phyloP scores from a whole-genome alignment of 2,888 invertebrate genomes.

The Ypsolopha scabrella region DNA sequence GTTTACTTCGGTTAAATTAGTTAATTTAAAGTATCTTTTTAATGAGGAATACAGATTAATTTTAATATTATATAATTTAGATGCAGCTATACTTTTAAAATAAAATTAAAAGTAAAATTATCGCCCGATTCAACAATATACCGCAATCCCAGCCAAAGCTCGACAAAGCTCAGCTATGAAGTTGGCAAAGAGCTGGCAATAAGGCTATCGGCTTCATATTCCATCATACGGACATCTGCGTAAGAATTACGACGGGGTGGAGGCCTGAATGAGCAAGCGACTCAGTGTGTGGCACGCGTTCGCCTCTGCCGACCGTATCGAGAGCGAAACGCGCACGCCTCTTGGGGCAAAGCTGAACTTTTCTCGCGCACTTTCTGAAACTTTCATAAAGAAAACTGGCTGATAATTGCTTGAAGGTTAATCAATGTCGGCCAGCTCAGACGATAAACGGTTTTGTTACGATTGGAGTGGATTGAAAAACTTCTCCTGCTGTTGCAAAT shows the following conservation, averaged over 20 bases:
- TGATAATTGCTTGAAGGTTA: no score
- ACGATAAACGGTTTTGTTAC: no score
- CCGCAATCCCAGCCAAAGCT: background rate
- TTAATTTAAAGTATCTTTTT: no score
- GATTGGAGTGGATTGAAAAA: no score
- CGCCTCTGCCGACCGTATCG: conserved; percentile 29
- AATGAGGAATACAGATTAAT: no score
- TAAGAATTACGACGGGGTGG: conserved; percentile 57
- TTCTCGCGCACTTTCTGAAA: conserved; percentile 23
- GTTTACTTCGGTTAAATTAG: background rate
- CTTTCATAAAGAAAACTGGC: background rate
- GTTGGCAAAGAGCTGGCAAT: conserved; percentile 3
- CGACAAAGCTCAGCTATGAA: background rate
- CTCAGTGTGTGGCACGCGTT: conserved; percentile 56
- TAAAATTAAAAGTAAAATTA: no score
- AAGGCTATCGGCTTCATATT: conserved; percentile 27
- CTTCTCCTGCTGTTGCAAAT: no score
- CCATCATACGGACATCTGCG: conserved; percentile 55
- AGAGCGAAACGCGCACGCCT: conserved; percentile 5
- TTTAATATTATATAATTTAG: no score
- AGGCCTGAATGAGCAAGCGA: conserved; percentile 57
- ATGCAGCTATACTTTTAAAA: no score
- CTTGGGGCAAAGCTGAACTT: conserved; percentile 34
- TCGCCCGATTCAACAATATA: no score
- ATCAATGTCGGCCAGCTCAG: no score